These are phyloP conservation scores for Amphiura filiformis DNA, from an alignment of 35 echinoderm and acorn worm species.

Conservation along the genomic window DNA sequence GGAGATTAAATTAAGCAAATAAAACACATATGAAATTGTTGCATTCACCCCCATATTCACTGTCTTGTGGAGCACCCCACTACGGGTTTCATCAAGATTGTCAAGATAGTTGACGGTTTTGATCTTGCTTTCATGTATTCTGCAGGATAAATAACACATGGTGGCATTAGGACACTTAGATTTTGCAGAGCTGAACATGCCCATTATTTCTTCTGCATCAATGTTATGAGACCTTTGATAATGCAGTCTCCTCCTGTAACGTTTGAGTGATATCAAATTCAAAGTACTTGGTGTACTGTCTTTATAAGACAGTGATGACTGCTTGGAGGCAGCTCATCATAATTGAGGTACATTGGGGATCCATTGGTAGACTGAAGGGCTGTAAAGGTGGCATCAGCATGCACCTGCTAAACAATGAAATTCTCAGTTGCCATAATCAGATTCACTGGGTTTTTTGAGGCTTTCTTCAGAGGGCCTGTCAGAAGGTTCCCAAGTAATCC, in stretches of 20 bases:
- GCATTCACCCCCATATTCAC: not conserved
- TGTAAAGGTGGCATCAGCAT: not conserved
- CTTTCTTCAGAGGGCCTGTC: not conserved
- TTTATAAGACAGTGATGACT: not conserved
- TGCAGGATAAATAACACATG: slow-evolving; percentile 15
- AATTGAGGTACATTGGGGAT: not conserved
- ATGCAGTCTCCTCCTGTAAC: not conserved
- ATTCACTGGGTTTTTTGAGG: not conserved
- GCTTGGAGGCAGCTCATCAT: not conserved
- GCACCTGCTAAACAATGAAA: not conserved
- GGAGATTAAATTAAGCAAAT: too few relatives aligned
- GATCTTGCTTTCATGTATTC: slow-evolving; percentile 17
- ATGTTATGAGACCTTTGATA: not conserved
- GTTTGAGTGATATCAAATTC: not conserved
- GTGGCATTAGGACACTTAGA: slow-evolving; percentile 17
- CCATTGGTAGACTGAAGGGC: not conserved
- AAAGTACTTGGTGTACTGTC: not conserved
- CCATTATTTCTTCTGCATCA: slow-evolving; percentile 31
- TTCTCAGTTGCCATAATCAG: too few relatives aligned
- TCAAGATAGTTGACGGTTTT: slow-evolving; percentile 11
- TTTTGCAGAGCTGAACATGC: slow-evolving; percentile 29
- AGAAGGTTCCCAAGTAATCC: not conserved
- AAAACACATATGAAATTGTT: too few relatives aligned
- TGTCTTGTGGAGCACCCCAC: not conserved
- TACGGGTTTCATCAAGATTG: not conserved